These are phyloP conservation scores for Phalacrocorax carbo DNA, from an alignment of 2,113 vertebrate species.

Conservation along the genomic window DNA sequence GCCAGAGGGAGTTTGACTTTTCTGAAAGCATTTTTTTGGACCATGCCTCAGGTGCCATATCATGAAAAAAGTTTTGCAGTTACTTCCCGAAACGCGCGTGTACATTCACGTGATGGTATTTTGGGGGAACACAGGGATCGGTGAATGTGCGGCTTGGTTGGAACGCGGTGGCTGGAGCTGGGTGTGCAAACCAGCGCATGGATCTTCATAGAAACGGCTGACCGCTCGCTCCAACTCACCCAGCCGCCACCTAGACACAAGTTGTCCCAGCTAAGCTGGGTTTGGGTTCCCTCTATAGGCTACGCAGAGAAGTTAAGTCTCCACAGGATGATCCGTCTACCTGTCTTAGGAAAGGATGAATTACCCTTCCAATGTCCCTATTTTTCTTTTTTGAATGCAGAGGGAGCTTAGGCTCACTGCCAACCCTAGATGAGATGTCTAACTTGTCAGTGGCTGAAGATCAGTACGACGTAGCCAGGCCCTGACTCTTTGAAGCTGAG, in stretches of 20 bases:
- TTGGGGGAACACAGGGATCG: not conserved
- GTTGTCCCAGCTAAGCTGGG: not conserved
- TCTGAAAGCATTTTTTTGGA: not conserved
- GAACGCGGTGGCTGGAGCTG: not conserved
- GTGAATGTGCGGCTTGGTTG: not conserved
- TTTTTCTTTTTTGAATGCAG: not conserved
- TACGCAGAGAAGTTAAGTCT: not conserved
- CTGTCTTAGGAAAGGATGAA: not conserved
- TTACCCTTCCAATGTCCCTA: not conserved
- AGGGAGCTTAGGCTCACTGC: not conserved
- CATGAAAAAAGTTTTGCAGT: not conserved
- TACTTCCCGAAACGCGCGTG: not conserved
- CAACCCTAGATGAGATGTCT: not conserved
- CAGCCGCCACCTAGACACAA: fast-evolving
- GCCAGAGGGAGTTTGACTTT: not conserved
- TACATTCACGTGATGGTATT: not conserved
- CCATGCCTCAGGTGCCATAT: not conserved
- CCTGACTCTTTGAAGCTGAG: not conserved
- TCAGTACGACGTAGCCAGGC: not conserved
- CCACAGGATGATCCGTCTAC: not conserved
- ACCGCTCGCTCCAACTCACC: not conserved
- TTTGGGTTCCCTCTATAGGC: not conserved
- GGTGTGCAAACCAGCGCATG: not conserved
- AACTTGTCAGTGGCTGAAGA: not conserved
- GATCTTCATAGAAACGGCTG: not conserved